Percentiles rank a stretch among this genome's conserved stretches.
phyloP scores from a whole-genome alignment of 1,140 invertebrate species.

The Lucilia sericata region DNA sequence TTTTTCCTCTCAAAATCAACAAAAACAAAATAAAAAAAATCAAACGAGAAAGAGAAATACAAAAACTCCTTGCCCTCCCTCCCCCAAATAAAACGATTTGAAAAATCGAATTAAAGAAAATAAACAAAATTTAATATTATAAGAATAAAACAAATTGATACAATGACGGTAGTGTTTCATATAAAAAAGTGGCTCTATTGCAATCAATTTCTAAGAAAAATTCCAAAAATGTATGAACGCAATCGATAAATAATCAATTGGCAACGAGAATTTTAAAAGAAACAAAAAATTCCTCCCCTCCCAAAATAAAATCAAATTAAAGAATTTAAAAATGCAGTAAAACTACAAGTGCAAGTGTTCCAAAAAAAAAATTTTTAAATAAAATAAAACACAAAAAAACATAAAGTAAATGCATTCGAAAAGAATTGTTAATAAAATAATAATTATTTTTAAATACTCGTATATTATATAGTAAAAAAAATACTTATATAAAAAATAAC shows the following conservation, averaged over 20 bases:
- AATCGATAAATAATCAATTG: slow-evolving; percentile 6
- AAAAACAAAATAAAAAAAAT: background rate
- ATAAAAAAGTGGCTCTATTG: slow-evolving; percentile 38
- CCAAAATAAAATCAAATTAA: slow-evolving; percentile 4
- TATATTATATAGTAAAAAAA: no score
- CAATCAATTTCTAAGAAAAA: slow-evolving; percentile 40
- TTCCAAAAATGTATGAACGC: slow-evolving; percentile 42
- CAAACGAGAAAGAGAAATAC: background rate
- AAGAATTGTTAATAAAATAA: background rate
- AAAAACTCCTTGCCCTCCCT: background rate
- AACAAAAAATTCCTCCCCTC: background rate
- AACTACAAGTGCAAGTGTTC: slow-evolving; percentile 9
- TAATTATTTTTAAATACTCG: no score
- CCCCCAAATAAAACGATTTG: no score
- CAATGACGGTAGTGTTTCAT: slow-evolving; percentile 35
- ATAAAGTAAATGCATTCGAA: background rate
- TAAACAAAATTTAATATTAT: background rate
- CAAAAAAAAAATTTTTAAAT: background rate
- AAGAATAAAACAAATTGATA: background rate
- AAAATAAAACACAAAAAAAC: slow-evolving; percentile 21
- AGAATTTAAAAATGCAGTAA: slow-evolving; percentile 18
- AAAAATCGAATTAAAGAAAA: background rate
- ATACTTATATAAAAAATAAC: no score
- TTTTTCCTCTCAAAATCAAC: background rate
- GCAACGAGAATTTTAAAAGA: background rate